Percentiles rank a stretch among this genome's conserved stretches.
phyloP scores from a whole-genome alignment of 2,888 invertebrate species.

The Neria commutata region DNA sequence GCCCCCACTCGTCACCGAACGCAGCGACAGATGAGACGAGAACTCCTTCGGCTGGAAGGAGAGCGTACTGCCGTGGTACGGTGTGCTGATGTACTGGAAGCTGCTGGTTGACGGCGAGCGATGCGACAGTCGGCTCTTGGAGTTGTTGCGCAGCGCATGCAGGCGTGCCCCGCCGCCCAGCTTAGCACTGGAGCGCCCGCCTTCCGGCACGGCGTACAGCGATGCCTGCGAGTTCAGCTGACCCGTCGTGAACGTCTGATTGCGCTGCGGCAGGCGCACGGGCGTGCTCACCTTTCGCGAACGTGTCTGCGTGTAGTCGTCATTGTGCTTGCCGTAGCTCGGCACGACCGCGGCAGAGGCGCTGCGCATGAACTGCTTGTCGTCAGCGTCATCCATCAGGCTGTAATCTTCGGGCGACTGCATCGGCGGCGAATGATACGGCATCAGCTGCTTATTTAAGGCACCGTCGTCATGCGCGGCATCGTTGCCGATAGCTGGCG shows the following conservation, averaged over 20 bases:
- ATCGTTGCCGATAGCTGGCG: constrained; percentile 15
- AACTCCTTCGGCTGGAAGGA: constrained; percentile 80
- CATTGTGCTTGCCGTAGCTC: constrained; percentile 62
- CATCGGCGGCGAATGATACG: constrained; percentile 43
- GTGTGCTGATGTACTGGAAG: constrained; percentile 83
- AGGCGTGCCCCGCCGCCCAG: constrained; percentile 44
- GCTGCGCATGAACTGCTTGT: constrained; percentile 68
- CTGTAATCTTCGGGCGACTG: constrained; percentile 39
- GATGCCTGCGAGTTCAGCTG: constrained; percentile 72
- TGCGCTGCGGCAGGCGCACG: constrained; percentile 63
- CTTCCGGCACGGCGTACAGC: constrained; percentile 75
- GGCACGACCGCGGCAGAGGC: constrained; percentile 75
- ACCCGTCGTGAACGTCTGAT: constrained; percentile 60
- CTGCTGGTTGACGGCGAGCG: constrained; percentile 80
- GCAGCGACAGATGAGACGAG: constrained; percentile 78
- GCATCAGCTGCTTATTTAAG: constrained; percentile 35
- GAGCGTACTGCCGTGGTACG: constrained; percentile 83
- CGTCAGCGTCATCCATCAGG: constrained; percentile 40
- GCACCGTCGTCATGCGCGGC: constrained; percentile 4
- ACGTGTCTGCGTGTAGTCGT: constrained; percentile 61
- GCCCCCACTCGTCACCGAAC: constrained; percentile 68
- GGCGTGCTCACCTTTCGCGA: constrained; percentile 69
- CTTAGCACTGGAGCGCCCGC: constrained; percentile 59
- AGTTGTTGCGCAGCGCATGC: constrained; percentile 52
- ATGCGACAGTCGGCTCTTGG: constrained; percentile 65